phyloP scores from a whole-genome alignment of 2,113 vertebrate species.

The Poicephalus gulielmi region DNA sequence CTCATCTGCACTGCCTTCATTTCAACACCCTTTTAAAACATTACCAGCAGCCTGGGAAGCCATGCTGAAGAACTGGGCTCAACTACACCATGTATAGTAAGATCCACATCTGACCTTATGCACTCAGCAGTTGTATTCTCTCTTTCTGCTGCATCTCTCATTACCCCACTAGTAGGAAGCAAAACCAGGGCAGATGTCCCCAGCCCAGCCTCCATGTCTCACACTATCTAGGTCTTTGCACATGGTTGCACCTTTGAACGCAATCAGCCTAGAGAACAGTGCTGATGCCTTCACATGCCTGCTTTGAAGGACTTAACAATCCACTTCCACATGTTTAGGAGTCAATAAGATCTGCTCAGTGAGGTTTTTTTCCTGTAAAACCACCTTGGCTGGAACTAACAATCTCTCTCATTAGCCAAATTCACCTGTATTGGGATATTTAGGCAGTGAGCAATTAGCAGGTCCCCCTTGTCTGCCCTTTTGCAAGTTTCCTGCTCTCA shows the following conservation, averaged over 20 bases:
- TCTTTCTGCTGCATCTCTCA: not conserved
- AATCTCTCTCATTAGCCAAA: not conserved
- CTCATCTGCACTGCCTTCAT: not conserved
- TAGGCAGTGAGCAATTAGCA: not conserved
- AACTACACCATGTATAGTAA: accelerated
- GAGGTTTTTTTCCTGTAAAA: not conserved
- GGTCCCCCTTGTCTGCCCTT: not conserved
- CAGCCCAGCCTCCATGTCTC: not conserved
- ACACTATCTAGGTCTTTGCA: not conserved
- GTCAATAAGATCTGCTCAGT: not conserved
- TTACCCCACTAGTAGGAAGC: not conserved
- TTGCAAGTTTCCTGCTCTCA: not conserved
- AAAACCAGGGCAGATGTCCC: not conserved
- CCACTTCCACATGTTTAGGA: not conserved
- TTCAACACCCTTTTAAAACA: not conserved
- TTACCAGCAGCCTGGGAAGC: not conserved
- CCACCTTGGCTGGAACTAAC: not conserved
- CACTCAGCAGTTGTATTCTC: not conserved
- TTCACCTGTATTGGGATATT: not conserved
- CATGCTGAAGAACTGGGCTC: not conserved
- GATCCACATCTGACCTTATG: not conserved
- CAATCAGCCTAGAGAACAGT: not conserved
- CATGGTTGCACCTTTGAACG: not conserved
- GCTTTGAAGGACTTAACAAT: not conserved
- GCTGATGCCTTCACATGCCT: not conserved